Evolutionary conservation across 2,888 invertebrate species (phyloP).

Genomic region (Andrena praecox): DNA sequence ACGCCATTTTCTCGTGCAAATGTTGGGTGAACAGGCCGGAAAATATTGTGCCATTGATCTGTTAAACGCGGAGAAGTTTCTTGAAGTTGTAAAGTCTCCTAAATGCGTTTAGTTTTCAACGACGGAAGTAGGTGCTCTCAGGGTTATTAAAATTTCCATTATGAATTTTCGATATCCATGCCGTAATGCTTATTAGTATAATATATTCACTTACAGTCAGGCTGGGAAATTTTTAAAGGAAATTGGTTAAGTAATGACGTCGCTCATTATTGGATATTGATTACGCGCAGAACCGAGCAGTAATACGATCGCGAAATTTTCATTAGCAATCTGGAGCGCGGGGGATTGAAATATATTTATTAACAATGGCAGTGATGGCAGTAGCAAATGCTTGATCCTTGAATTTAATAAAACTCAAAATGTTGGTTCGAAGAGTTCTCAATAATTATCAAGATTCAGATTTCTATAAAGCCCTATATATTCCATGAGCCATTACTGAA

Average conservation of each 20-base stretch:
- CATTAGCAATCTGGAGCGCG: constrained; percentile 3
- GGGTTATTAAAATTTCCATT: constrained; percentile 8
- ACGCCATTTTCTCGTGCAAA: background rate
- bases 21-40: background rate
- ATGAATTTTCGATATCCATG: background rate
- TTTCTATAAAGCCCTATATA: background rate
- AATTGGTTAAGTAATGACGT: constrained; percentile 9
- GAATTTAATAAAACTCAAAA: no score
- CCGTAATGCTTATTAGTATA: constrained; percentile 1
- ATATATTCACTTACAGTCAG: constrained; percentile 7
- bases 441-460: no score
- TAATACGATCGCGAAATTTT: constrained; percentile 34
- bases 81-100: no score
- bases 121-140: background rate
- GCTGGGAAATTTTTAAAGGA: constrained; percentile 20
- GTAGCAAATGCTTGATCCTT: no score
- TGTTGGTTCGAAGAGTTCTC: no score
- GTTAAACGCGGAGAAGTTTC: background rate
- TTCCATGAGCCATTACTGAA: background rate
- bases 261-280: constrained; percentile 22
- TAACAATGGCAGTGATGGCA: no score
- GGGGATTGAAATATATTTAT: no score
- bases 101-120: background rate
- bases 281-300: constrained; percentile 9
- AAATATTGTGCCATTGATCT: background rate